Evolutionary conservation across 2,888 invertebrate species (phyloP), one percentile per base, ranked within the genome.

Genomic region (Ypsolopha scabrella): DNA sequence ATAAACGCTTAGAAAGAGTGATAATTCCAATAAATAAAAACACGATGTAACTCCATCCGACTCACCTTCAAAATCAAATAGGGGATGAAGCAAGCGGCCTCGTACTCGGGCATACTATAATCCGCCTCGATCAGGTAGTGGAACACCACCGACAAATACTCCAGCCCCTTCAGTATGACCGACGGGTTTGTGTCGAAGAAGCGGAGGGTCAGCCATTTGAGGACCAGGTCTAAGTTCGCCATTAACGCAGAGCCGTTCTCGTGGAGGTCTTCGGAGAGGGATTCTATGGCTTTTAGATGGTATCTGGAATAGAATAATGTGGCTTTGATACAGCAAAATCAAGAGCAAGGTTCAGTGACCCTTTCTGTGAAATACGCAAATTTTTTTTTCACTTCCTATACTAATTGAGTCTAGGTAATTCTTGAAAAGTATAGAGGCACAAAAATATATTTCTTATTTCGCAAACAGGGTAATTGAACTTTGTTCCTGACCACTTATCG

Each of bases 151-250:
- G 93, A 91, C 9, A 98, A 85, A 77, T 97, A 98, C 71, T 98
- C 98, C 61, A 99, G 83, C n/a, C 95, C 96, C 85, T 96, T 97
- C 62, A 98, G 89, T 54, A 99, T 89, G 39, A 99, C 98, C 11
- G 97, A 97, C 8, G 99, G 98, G 87, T 99, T 99, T 33, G 99
- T 99, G 82, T 99, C 99, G 68, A 98, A 99, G 86, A 99, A 99
- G 54, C 99, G 88, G 47, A 99, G 82, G 0, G 98, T 98, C 61
- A 98, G 76, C 99, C 99, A 99, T 74, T 98, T 98, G 46, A 99
- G 89, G 52, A 99, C 93, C 55, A 99, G 86, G 87, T 99, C 99
- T 55, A 98, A 87, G 85, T 99, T 99, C 14, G 93, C 91, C 59
- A 96, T 90, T 43, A 97, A 88, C 0, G 96, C 93, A 61, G 92